Percentiles rank a stretch among this genome's conserved stretches.
These are phyloP conservation scores for Cyphomyrmex costatus DNA, from an alignment of 1,140 invertebrate species.

Conservation along the genomic window DNA sequence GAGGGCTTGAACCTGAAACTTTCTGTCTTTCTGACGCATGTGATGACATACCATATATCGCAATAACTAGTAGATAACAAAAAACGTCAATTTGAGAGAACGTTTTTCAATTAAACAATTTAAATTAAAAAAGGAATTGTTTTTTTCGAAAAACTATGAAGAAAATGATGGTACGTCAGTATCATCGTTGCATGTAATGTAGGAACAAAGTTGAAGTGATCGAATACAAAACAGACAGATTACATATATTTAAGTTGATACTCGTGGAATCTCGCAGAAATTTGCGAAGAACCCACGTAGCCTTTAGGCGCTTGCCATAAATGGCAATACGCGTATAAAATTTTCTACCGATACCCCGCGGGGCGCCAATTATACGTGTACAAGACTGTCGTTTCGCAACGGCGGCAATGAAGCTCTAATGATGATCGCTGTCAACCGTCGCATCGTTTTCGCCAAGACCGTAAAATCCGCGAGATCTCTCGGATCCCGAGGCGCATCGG, in stretches of 20 bases:
- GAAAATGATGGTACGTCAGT: background rate
- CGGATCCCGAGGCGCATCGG: slow-evolving; percentile 27
- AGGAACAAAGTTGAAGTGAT: background rate
- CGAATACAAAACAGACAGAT: background rate
- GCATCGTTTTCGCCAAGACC: slow-evolving; percentile 59
- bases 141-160: too few relatives aligned
- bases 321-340: slow-evolving; percentile 78
- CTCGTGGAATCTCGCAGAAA: background rate
- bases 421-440: slow-evolving; percentile 80
- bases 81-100: too few relatives aligned
- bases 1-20: too few relatives aligned
- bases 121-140: too few relatives aligned
- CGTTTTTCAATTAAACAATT: too few relatives aligned
- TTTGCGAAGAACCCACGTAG: slow-evolving; percentile 55
- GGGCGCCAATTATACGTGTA: slow-evolving; percentile 84
- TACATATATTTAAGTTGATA: slow-evolving; percentile 2
- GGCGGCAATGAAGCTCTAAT: slow-evolving; percentile 84
- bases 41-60: too few relatives aligned
- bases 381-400: slow-evolving; percentile 77
- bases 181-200: background rate
- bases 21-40: too few relatives aligned
- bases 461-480: slow-evolving; percentile 63
- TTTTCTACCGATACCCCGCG: slow-evolving; percentile 78
- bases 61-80: too few relatives aligned
- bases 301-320: slow-evolving; percentile 48